phyloP scores from a whole-genome alignment of 2,797 vertebrate genomes.

The Epinephelus awoara region DNA sequence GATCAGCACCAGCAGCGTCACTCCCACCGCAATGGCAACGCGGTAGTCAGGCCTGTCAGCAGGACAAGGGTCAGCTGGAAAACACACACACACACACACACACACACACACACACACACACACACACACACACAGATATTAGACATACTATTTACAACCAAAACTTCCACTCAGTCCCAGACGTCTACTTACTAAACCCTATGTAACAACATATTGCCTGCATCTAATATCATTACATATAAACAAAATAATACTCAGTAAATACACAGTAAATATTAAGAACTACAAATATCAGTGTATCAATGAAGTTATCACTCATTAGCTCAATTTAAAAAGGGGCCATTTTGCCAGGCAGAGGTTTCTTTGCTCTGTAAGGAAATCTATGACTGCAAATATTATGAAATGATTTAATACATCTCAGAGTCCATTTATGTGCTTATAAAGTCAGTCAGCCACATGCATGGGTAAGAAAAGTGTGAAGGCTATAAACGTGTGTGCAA shows the following conservation, averaged over 20 bases:
- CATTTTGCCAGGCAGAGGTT: background rate
- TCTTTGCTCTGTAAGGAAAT: background rate
- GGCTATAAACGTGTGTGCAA: too few species aligned
- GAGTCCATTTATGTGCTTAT: too few species aligned
- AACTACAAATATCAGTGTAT: background rate
- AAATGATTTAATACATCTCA: too few species aligned
- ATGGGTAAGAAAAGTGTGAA: too few species aligned
- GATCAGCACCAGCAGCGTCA: slow-evolving; percentile 88
- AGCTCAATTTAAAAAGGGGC: background rate
- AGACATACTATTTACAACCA: too few species aligned
- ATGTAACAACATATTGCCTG: too few species aligned
- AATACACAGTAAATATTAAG: background rate
- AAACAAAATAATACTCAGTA: too few species aligned
- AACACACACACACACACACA: slow-evolving; percentile 28
- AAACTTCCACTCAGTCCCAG: too few species aligned
- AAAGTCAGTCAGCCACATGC: too few species aligned
- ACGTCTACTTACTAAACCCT: too few species aligned
- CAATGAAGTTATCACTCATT: background rate
- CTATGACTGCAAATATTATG: too few species aligned
- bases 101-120: background rate
- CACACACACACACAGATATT: background rate
- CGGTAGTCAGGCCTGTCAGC: slow-evolving; percentile 72
- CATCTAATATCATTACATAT: too few species aligned
- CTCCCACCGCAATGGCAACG: slow-evolving; percentile 87
- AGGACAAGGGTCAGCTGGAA: slow-evolving; percentile 82